Conservation (phyloP, 2,797 vertebrate species). For the Typhlichthys subterraneus region DNA sequence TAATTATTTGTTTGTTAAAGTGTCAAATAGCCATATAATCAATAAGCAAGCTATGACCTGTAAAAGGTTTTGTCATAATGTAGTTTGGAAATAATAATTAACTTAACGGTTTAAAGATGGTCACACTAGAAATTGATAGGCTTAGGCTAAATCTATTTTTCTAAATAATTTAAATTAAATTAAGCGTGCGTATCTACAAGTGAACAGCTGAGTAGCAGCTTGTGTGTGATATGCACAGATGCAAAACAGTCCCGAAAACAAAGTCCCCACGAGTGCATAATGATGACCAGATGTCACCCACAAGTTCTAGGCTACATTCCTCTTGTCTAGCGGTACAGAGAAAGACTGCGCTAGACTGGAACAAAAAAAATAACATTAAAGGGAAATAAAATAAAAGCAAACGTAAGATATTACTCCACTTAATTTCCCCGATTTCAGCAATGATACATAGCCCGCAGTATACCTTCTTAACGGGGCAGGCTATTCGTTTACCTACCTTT, state of each 20-base stretch:
- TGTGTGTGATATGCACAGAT: constrained; percentile 70
- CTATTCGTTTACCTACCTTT: constrained; percentile 69
- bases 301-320: constrained; percentile 42
- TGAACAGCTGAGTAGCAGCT: constrained; percentile 9
- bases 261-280: constrained; percentile 82
- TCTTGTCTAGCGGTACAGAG: constrained; percentile 41
- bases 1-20: no score
- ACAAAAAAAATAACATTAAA: constrained; percentile 23
- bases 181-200: background rate
- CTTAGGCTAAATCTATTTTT: no score
- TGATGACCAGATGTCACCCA: constrained; percentile 89
- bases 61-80: no score
- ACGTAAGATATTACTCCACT: background rate
- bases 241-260: constrained; percentile 84
- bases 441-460: background rate
- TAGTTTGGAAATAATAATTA: no score
- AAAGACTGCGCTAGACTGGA: constrained; percentile 24
- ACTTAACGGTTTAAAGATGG: no score
- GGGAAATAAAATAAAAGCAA: background rate
- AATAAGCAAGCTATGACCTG: no score
- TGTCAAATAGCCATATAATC: no score
- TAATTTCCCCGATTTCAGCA: background rate
- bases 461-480: background rate
- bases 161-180: no score
- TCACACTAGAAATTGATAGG: no score